These are phyloP conservation scores for Trachops cirrhosus DNA, from an alignment of 2,797 vertebrate genomes.

Conservation along the genomic window DNA sequence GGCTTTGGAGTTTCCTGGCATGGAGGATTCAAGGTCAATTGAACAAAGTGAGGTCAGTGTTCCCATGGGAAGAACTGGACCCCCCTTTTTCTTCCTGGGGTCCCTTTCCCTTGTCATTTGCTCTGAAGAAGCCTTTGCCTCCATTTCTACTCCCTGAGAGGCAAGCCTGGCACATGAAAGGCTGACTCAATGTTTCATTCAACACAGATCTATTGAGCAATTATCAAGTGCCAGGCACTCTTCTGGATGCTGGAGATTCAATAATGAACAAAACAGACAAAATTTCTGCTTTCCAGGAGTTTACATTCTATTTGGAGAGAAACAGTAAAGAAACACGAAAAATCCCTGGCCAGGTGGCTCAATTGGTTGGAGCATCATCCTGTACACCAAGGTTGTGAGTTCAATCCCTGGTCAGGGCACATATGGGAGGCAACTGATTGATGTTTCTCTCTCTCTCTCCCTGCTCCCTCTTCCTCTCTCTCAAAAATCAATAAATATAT, in stretches of 20 bases:
- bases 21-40: neutral
- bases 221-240: neutral
- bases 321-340: neutral
- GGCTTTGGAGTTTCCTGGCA: neutral
- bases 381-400: neutral
- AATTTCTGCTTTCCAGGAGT: neutral
- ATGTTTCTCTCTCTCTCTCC: neutral
- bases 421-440: neutral
- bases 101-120: neutral
- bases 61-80: neutral
- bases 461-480: neutral
- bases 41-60: neutral
- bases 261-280: neutral
- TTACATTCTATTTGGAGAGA: neutral
- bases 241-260: neutral
- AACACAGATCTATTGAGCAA: neutral
- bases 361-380: neutral
- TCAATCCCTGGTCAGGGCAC: neutral
- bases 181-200: neutral
- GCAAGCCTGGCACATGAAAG: neutral
- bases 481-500: neutral
- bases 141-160: neutral
- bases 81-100: neutral
- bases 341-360: too few relatives aligned
- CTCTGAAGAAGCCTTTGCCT: neutral